Conservation (phyloP, 2,888 invertebrate genomes). For the Danaus chrysippus region DNA sequence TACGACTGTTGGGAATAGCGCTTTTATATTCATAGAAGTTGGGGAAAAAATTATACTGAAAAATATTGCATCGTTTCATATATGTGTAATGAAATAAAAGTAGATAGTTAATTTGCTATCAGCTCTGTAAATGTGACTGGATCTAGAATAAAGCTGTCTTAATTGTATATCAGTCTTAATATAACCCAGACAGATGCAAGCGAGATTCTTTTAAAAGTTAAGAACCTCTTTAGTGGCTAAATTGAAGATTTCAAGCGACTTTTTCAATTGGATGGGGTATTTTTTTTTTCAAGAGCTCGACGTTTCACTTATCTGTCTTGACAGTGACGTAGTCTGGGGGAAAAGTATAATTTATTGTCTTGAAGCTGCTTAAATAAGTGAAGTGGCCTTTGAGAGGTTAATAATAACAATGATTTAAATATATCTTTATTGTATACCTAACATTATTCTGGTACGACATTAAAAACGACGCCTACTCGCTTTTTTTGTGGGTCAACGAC, state of each 20-base stretch:
- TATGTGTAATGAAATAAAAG: too few relatives aligned
- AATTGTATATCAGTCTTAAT: too few relatives aligned
- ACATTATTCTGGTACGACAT: too few relatives aligned
- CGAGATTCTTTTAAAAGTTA: slow-evolving; percentile 36
- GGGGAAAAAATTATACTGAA: too few relatives aligned
- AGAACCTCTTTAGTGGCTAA: slow-evolving; percentile 37
- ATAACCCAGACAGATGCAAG: slow-evolving; percentile 5
- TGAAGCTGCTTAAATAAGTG: slow-evolving; percentile 15
- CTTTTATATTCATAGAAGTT: too few relatives aligned
- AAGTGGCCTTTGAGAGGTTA: slow-evolving; percentile 13
- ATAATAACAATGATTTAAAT: slow-evolving; percentile 3
- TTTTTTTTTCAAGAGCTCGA: slow-evolving; percentile 30
- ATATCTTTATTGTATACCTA: background rate
- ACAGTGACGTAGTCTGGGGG: slow-evolving; percentile 23
- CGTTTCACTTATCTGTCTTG: slow-evolving; percentile 28
- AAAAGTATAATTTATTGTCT: slow-evolving; percentile 28
- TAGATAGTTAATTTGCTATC: too few relatives aligned
- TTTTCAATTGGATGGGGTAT: slow-evolving; percentile 37
- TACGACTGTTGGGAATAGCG: too few relatives aligned
- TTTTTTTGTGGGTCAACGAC: background rate
- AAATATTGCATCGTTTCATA: too few relatives aligned
- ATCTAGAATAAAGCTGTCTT: too few relatives aligned
- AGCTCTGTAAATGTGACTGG: too few relatives aligned
- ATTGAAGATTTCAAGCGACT: slow-evolving; percentile 36
- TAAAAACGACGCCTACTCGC: too few relatives aligned